A percentile compares a stretch with the other conserved stretches of the same genome.
phyloP scores from a whole-genome alignment of 2,797 vertebrate genomes.

The Tenualosa thibaudeaui region DNA sequence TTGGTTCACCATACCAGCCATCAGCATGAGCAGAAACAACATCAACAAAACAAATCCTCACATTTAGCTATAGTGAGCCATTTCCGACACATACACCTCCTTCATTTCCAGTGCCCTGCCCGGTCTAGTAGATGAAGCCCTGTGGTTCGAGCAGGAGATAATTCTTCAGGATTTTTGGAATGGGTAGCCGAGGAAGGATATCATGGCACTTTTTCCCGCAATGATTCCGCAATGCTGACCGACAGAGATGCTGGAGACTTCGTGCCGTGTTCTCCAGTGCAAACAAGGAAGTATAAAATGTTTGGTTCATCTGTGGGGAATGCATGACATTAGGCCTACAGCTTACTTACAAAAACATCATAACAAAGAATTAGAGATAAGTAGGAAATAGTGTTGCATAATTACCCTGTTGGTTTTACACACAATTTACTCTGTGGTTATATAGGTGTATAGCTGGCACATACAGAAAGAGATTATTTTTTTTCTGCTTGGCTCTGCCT shows the following conservation, averaged over 20 bases:
- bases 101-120: neutral
- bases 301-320: slow-evolving; percentile 63
- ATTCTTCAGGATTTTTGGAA: slow-evolving; percentile 61
- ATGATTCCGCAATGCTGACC: slow-evolving; percentile 54
- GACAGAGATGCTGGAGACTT: slow-evolving; percentile 71
- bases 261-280: slow-evolving; percentile 54
- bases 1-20: neutral
- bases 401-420: neutral
- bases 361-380: neutral
- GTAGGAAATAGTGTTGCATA: neutral
- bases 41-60: neutral
- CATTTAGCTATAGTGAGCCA: neutral
- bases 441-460: neutral
- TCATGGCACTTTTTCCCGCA: slow-evolving; percentile 61
- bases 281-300: slow-evolving; percentile 71
- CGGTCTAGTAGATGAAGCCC: slow-evolving; percentile 52
- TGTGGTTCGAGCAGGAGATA: slow-evolving; percentile 74
- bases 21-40: neutral
- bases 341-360: neutral
- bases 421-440: neutral
- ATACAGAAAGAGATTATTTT: neutral
- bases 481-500: neutral
- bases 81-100: neutral
- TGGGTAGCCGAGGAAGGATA: slow-evolving; percentile 64
- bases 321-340: neutral